Base-by-base conservation (phyloP, 2,888 invertebrate species). In the Colostygia pectinataria region DNA sequence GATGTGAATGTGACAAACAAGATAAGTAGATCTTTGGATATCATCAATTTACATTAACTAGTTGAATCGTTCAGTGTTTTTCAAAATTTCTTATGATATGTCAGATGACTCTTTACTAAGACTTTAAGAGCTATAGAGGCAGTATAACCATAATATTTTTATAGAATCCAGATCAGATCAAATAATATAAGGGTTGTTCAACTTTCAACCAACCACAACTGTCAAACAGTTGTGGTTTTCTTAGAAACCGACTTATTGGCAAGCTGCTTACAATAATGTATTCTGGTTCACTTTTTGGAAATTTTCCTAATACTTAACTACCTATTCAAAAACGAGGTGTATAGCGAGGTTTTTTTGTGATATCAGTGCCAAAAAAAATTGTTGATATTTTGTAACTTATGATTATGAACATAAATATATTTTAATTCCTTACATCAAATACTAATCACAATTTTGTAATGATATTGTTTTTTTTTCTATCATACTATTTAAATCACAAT, bases 61-160 rank as follows among this genome's bases (percentile, higher is more conserved):
- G 58, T 53, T 51, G 44, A 46, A 46, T 42, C 29, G 34, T 43
- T 51, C 56, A 43, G 42, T 14, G 4, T 44, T 46, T 55, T 47
- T 39, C 51, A n/a, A 58, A 66, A 68, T 57, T 59, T 52, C 53
- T 69, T 65, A 61, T 64, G 68, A 75, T 73, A 75, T 73, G 74
- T 74, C 44, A 48, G n/a, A n/a, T n/a, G n/a, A n/a, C n/a, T n/a
- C n/a, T n/a, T n/a, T n/a, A n/a, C n/a, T n/a, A n/a, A n/a, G n/a
- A n/a, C n/a, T n/a, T n/a, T n/a, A n/a, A n/a, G n/a, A n/a, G n/a
- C n/a, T n/a, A n/a, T n/a, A 5, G 12, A 15, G 23, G 23, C 23
- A 8, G 23, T 25, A n/a, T n/a, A n/a, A 25, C n/a, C 9, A 9
- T 4, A 1, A 2, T 27, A 1, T 27, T 9, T 27, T 27, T 27